A percentile compares a stretch with the other conserved stretches of the same genome.
phyloP scores from a whole-genome alignment of 2,113 vertebrate species.

The Macaca fascicularis region DNA sequence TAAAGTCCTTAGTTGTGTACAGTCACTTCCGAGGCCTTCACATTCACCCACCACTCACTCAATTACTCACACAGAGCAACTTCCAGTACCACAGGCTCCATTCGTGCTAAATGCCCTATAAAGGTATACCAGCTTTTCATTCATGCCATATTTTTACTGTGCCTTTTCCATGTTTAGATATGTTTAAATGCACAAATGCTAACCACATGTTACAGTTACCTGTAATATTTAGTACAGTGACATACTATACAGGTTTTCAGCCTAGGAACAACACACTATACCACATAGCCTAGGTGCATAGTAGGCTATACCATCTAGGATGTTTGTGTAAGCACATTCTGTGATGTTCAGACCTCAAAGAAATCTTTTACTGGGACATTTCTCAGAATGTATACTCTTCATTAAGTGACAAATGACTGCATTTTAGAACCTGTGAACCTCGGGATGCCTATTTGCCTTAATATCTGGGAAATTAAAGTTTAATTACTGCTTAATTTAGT shows the following conservation, averaged over 20 bases:
- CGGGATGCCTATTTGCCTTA: too few species aligned
- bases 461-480: not conserved
- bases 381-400: not conserved
- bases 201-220: not conserved
- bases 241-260: not conserved
- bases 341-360: not conserved
- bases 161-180: not conserved
- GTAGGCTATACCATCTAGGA: not conserved
- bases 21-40: not conserved
- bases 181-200: not conserved
- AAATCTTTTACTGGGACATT: not conserved
- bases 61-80: not conserved
- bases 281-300: not conserved
- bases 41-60: not conserved
- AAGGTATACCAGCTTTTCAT: not conserved
- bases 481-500: not conserved
- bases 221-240: not conserved
- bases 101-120: not conserved
- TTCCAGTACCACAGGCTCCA: not conserved
- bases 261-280: not conserved
- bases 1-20: not conserved
- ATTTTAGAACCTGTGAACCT: not conserved
- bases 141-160: not conserved
- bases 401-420: not conserved
- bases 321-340: not conserved